A percentile compares a stretch with the other conserved stretches of the same genome.
These are phyloP conservation scores for Miichthys miiuy DNA, from an alignment of 2,797 vertebrate species.

Conservation along the genomic window DNA sequence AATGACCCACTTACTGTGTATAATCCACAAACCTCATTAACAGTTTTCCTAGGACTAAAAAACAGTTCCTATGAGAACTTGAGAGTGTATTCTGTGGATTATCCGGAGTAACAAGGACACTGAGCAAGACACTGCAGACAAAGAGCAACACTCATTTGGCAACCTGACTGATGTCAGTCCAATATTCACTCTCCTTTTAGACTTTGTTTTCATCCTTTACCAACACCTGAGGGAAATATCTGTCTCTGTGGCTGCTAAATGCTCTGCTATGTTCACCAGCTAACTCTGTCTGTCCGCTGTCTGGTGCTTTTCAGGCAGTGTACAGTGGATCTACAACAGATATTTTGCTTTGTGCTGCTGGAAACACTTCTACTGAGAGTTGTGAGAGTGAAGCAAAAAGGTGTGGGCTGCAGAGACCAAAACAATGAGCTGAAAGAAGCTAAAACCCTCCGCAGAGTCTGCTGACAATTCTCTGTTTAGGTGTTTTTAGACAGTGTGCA, in stretches of 20 bases:
- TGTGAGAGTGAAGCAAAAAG: too few species aligned
- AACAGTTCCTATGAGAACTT: background rate
- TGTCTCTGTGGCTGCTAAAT: background rate
- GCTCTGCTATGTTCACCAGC: background rate
- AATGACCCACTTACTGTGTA: background rate
- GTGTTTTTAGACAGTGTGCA: too few species aligned
- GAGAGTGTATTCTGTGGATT: background rate
- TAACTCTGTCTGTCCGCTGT: background rate
- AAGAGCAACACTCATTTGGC: constrained; percentile 4
- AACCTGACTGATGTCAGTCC: background rate
- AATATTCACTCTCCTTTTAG: background rate
- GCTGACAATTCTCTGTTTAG: background rate
- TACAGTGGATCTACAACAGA: background rate
- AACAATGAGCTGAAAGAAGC: background rate
- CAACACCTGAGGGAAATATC: background rate
- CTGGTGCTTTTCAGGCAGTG: too few species aligned
- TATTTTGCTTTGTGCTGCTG: too few species aligned
- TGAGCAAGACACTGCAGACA: background rate
- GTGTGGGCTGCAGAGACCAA: background rate
- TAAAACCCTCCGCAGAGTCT: background rate
- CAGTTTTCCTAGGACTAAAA: background rate
- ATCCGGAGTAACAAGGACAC: background rate
- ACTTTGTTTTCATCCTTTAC: background rate
- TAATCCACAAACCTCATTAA: constrained; percentile 7
- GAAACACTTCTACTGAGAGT: background rate